Base-by-base conservation (phyloP, 2,888 invertebrate species). In the Rhingia rostrata region DNA sequence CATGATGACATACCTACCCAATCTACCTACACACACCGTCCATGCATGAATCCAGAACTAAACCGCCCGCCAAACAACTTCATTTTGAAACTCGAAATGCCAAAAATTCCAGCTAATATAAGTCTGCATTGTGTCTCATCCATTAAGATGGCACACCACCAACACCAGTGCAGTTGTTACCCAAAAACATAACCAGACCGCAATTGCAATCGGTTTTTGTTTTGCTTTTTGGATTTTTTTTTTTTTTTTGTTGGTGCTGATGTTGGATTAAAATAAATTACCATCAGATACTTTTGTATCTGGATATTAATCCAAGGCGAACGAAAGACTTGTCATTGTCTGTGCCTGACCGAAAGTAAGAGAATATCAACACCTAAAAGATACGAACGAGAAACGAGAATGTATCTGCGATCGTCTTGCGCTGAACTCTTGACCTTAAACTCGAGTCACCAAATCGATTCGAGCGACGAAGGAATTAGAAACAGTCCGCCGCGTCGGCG, bases 401-500 rank as follows among this genome's bases (percentile, higher is more conserved):
- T 43, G 53, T 39, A 37, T 63, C 63, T 22, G 6, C 22, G 58
- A 35, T 35, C 60, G 53, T 67, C 43, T 22, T 47, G 14, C 37
- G 70, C 12, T 79, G 83, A 83, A 83, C 83, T 79, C 73, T 79
- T 83, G 83, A 83, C 83, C 83, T 83, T 83, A 83, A 83, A 74
- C 73, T 72, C 32, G 53, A 79, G 81, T 75, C 81, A 66, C 81
- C 67, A 81, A 74, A 66, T 53, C 49, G 64, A 53, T 14, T 32
- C 56, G 51, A 30, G 4, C 51, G 53, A 45, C n/a, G 35, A 51
- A 73, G 51, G 63, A 72, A 73, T 74, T 74, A 81, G 80, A 81
- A 81, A 63, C 47, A 67, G 49, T 56, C 63, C 45, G 73, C 12
- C 12, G 43, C 58, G 47, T 14, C 43, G 66, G 4, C 37, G 43